Evolutionary conservation across 2,888 invertebrate species (phyloP).

Genomic region (Drymonia ruficornis): DNA sequence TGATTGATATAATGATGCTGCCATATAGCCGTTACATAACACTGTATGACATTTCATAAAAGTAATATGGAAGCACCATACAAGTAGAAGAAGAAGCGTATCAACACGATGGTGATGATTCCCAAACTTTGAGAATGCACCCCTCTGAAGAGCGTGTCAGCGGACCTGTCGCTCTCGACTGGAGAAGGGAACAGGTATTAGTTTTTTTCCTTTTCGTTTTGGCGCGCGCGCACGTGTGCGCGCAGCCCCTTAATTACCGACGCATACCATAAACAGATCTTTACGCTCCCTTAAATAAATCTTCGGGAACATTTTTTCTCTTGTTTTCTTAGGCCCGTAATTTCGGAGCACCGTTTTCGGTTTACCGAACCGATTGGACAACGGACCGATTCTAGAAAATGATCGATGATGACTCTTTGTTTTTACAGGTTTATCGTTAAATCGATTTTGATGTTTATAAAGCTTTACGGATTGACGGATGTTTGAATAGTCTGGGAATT

Average conservation of each 20-base stretch:
- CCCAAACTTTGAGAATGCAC: slow-evolving; percentile 62
- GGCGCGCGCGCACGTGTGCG: slow-evolving; percentile 81
- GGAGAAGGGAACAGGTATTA: slow-evolving; percentile 76
- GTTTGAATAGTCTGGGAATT: slow-evolving; percentile 39
- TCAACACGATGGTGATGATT: not conserved
- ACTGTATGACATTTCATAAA: too few species aligned
- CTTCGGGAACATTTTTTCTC: slow-evolving; percentile 68
- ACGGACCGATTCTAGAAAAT: slow-evolving; percentile 56
- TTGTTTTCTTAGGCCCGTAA: slow-evolving; percentile 80
- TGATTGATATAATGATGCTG: too few species aligned
- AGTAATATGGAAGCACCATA: too few species aligned
- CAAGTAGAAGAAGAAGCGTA: not conserved
- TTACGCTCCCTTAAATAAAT: slow-evolving; percentile 85
- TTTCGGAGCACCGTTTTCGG: slow-evolving; percentile 73
- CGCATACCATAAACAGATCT: slow-evolving; percentile 86
- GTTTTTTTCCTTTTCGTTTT: slow-evolving; percentile 77
- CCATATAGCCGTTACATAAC: too few species aligned
- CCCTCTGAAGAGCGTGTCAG: slow-evolving; percentile 72
- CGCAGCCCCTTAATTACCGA: slow-evolving; percentile 83
- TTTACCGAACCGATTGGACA: slow-evolving; percentile 64
- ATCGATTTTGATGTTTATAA: slow-evolving; percentile 57
- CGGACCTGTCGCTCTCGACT: slow-evolving; percentile 79
- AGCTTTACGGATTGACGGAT: slow-evolving; percentile 48
- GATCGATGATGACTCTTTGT: slow-evolving; percentile 78
- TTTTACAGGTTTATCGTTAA: slow-evolving; percentile 73